Base-by-base conservation (phyloP, 2,113 vertebrate genomes). In the Aspiorhynchus laticeps region DNA sequence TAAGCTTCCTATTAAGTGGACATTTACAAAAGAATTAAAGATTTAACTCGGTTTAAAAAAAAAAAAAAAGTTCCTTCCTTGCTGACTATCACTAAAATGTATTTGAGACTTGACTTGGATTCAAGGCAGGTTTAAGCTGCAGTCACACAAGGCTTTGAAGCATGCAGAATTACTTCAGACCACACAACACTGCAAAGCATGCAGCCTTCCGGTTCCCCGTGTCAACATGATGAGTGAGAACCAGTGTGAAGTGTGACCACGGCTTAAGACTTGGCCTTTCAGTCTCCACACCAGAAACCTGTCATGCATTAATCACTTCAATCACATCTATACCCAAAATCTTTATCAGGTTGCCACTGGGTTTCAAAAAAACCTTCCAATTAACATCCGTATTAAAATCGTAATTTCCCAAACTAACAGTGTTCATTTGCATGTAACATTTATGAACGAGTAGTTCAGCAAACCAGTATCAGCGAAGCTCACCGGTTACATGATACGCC, bases 351-450 rank as follows among this genome's bases (percentile, higher is more conserved):
- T 77, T 26, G 75, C 46, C 14, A 28, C 28, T 76, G 41, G 74
- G 24, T 24, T 48, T 76, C 5, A 31, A 78, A 9, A 53, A 78
- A 21, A 3, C 46, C 3, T 53, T 21, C 46, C 46, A 78, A 24
- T 78, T 78, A 78, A 53, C 46, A 78, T 65, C 28, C 31, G 36
- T 53, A 59, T 56, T 79, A 56, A 79, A 38, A 79, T 1, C 8
- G 1, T n/a, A 56, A 46, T 26, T 51, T 53, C 7, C 46, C 48
- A 80, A 80, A 53, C 10, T 51, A 53, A 53, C 28, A 38, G 26
- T 7, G 15, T 36, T 87, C 26, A 76, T 82, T 83, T 63, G 69
- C 53, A 63, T 87, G 19, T 61, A 73, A 59, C 31, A 63, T 86
- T 59, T 19, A 81, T 46, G 67, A 81, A 82, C 26, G 31, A n/a